Base-by-base conservation (phyloP, 1,140 invertebrate genomes). In the Musca vetustissima region DNA sequence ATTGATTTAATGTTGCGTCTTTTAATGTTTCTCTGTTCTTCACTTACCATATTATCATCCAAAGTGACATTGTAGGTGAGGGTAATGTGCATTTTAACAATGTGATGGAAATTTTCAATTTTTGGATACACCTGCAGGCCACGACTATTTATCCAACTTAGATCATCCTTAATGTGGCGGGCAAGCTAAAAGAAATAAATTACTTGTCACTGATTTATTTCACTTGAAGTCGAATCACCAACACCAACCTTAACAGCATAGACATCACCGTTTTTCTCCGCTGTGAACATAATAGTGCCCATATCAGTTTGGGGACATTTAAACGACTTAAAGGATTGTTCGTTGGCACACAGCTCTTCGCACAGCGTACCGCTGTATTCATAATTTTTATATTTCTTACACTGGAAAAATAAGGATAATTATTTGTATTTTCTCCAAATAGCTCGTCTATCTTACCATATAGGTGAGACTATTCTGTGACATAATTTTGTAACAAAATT, bases 21-120 rank as follows among this genome's bases (percentile, higher is more conserved):
- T n/a, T n/a, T n/a, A n/a, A n/a, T n/a, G n/a, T n/a, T n/a, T n/a
- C n/a, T n/a, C n/a, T n/a, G n/a, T n/a, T n/a, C n/a, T n/a, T n/a
- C n/a, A 36, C 75, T 61, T 53, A 77, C 79, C 79, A 78, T 79
- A 70, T 77, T 81, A 53, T 81, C 79, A 71, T 81, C 79, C n/a
- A 81, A 19, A 1, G 79, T 78, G 1, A 81, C 79, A 72, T 81
- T 81, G 43, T 81, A 81, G 21, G 76, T 72, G 14, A 81, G 61
- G 49, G 78, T 79, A 21, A 81, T 78, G 52, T 81, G 77, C 61
- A 79, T 66, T 53, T 81, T 81, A 13, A 81, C 74, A 61, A 81
- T 79, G 64, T 76, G 75, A 67, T 81, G 75, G 25, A 81, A 81
- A 49, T 81, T 79, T 24, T 78, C 74, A 14, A 79, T 73, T 52